Percentiles rank a stretch among this genome's conserved stretches.
Evolutionary conservation across 2,888 invertebrate species (phyloP).

Genomic region (Meta bourneti): DNA sequence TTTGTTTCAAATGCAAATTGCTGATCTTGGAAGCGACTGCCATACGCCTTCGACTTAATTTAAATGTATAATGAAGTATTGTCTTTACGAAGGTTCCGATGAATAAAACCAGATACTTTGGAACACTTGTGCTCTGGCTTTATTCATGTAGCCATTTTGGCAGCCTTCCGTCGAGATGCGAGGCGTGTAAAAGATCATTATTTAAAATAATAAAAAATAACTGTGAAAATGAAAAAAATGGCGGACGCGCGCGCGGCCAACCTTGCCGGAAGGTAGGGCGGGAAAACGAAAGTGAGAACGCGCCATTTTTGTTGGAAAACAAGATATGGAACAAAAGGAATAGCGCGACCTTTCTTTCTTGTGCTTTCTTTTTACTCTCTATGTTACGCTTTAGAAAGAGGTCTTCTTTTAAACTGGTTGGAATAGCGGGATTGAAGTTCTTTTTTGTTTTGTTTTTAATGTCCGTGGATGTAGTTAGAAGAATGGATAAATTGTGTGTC

Average conservation of each 20-base stretch:
- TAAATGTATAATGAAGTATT: constrained; percentile 48
- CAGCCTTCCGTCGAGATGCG: neutral
- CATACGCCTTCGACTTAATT: constrained; percentile 5
- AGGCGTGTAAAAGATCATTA: constrained; percentile 40
- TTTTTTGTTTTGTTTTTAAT: neutral
- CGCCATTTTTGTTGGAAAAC: neutral
- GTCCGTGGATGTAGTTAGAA: neutral
- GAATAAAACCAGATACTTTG: constrained; percentile 37
- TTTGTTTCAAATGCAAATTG: neutral
- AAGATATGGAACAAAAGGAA: constrained; percentile 31
- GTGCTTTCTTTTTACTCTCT: neutral
- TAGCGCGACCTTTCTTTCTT: constrained; percentile 23
- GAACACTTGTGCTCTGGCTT: neutral
- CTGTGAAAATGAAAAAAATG: neutral
- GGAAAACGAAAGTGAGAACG: constrained; percentile 46
- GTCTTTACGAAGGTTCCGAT: constrained; percentile 8
- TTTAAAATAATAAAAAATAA: constrained; percentile 2
- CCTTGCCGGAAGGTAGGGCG: constrained; percentile 55
- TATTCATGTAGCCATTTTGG: neutral
- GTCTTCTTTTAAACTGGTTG: constrained; percentile 10
- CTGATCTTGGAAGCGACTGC: neutral
- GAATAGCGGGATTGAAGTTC: neutral
- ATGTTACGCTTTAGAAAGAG: constrained; percentile 24
- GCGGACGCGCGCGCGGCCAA: constrained; percentile 23
- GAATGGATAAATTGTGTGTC: neutral